A percentile compares a stretch with the other conserved stretches of the same genome.
These are phyloP conservation scores for Ginglymostoma cirratum DNA, from an alignment of 2,113 vertebrate species.

Conservation along the genomic window DNA sequence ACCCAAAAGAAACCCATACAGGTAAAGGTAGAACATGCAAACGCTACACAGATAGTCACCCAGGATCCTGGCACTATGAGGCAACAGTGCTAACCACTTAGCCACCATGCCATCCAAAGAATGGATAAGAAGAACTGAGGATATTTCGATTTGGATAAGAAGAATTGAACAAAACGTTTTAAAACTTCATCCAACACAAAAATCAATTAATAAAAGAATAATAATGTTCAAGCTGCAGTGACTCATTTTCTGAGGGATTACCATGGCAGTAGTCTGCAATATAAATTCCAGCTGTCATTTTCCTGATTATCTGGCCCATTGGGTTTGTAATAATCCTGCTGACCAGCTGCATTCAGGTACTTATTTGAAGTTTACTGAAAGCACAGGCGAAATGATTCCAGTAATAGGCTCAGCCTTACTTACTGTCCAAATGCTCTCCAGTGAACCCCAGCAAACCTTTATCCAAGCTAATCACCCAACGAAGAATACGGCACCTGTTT, in stretches of 20 bases:
- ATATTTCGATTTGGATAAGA: neutral
- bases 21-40: too few species aligned
- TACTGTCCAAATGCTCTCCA: neutral
- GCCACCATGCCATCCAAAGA: too few species aligned
- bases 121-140: too few species aligned
- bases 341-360: neutral
- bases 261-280: neutral
- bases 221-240: neutral
- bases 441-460: neutral
- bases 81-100: too few species aligned
- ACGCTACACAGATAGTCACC: too few species aligned
- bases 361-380: neutral
- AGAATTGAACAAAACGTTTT: neutral
- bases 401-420: neutral
- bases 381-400: neutral
- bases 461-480: neutral
- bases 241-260: neutral
- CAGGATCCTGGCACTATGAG: too few species aligned
- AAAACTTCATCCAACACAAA: neutral
- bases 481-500: too few species aligned
- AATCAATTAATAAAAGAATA: neutral
- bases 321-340: neutral
- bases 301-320: neutral
- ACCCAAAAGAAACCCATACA: too few species aligned
- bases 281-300: neutral